Percentiles rank a stretch among this genome's conserved stretches.
These are phyloP conservation scores for Oscheius sp. DNA, from an alignment of 2,888 invertebrate genomes.

Conservation along the genomic window DNA sequence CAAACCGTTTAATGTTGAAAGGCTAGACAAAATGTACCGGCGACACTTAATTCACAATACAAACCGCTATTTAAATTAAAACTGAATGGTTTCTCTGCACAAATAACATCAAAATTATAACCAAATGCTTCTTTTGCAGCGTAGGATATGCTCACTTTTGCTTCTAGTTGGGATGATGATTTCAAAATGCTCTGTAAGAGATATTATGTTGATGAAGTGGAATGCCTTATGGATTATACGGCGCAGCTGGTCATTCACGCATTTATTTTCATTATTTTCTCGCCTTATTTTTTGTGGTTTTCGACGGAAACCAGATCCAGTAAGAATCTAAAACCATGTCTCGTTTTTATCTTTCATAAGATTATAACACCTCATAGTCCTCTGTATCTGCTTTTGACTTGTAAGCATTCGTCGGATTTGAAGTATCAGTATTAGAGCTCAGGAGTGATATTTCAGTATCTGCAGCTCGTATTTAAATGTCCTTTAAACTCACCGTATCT, in stretches of 20 bases:
- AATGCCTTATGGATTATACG: constrained; percentile 3
- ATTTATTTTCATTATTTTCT: neutral
- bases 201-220: neutral
- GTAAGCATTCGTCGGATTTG: neutral
- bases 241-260: neutral
- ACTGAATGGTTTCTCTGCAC: constrained; percentile 26
- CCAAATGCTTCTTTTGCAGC: constrained; percentile 46
- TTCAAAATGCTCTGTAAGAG: constrained; percentile 1
- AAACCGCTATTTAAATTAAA: constrained; percentile 22
- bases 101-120: constrained; percentile 50
- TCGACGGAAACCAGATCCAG: constrained; percentile 2
- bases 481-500: constrained; percentile 3
- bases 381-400: constrained; percentile 15
- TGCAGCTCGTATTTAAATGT: too few species aligned
- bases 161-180: neutral
- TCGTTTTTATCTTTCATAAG: neutral
- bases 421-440: neutral
- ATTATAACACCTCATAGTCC: neutral
- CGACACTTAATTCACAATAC: constrained; percentile 36
- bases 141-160: constrained; percentile 39
- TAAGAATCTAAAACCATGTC: neutral
- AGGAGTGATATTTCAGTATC: neutral
- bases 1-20: constrained; percentile 37
- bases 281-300: constrained; percentile 1
- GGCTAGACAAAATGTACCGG: constrained; percentile 42